Evolutionary conservation across 2,888 invertebrate genomes (phyloP), one percentile per base, ranked within the genome.

Genomic region (Penaeus monodon): DNA sequence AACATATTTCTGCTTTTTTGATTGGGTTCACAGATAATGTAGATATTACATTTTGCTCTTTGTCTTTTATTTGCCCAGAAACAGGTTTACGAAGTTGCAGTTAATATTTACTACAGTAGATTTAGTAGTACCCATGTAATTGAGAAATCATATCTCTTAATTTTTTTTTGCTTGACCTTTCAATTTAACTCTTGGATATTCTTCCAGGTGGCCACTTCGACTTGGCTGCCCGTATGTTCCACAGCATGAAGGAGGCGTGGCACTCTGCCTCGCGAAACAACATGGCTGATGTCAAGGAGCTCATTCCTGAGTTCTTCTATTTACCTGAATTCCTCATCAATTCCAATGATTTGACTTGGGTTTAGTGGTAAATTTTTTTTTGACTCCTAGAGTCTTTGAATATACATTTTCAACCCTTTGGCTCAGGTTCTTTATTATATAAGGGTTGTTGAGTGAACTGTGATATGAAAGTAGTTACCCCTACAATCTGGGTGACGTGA

Each of bases 241-340:
- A 99, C 93, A 98, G 98, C 74, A 94, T 99, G 44, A 97, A 97
- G 92, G 99, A 99, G 93, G 98, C 97, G 0, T 99, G 99, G 99
- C 94, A 96, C 70, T 99, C 98, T 0, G 99, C 99, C 0, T 98
- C 98, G 0, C 96, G 97, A 92, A 98, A 99, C 92, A 99, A 99
- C 92, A 99, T 99, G 99, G 99, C 99, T 2, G 99, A 99, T 92
- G 99, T 99, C 0, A 99, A 99, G 92, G 99, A 99, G 93, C 94
- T 99, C 63, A 99, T 99, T 91, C 99, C 99, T 20, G 99, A 99
- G 93, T 99, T 99, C 93, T 99, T 99, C 93, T 99, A 99, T 92
- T 94, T 99, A 90, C 98, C 99, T 0, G 99, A 99, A 92, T 99
- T 99, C 93, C 94, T 99, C 78, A 93, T 95, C 88, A 99, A 99